Conservation (phyloP, 1,140 invertebrate species). For the Goniozus legneri region DNA sequence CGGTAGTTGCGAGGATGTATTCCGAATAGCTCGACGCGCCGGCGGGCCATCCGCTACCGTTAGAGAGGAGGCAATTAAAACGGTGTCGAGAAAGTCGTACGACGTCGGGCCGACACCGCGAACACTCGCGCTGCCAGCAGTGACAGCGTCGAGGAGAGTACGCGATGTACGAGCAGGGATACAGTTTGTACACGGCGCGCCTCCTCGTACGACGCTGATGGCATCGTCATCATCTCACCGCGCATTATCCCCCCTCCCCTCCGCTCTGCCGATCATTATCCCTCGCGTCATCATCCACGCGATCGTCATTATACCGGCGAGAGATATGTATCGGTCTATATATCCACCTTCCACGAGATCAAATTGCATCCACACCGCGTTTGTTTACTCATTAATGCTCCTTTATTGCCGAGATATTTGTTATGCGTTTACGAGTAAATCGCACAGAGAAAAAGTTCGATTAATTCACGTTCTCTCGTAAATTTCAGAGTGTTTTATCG, state of each 20-base stretch:
- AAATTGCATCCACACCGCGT: too few species aligned
- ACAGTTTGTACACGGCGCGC: neutral
- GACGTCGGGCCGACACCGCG: slow-evolving; percentile 20
- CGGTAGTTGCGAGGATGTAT: too few species aligned
- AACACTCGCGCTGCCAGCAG: neutral
- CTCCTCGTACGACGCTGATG: slow-evolving; percentile 13
- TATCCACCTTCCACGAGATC: too few species aligned
- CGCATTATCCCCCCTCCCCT: slow-evolving; percentile 24
- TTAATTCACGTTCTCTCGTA: too few species aligned
- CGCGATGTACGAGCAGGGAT: too few species aligned
- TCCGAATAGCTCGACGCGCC: neutral
- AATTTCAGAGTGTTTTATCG: too few species aligned
- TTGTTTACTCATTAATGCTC: too few species aligned
- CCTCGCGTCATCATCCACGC: slow-evolving; percentile 23
- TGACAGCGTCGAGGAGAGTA: neutral
- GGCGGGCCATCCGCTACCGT: slow-evolving; percentile 34
- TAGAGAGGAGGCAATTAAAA: slow-evolving; percentile 51
- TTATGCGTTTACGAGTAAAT: too few species aligned
- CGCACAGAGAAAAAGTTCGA: too few species aligned
- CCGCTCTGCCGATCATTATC: neutral
- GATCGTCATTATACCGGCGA: too few species aligned
- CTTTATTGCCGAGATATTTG: too few species aligned
- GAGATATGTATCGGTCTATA: too few species aligned
- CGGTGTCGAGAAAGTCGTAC: slow-evolving; percentile 49
- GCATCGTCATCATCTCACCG: slow-evolving; percentile 25